A percentile compares a stretch with the other conserved stretches of the same genome.
Conservation (phyloP, 2,888 invertebrate species). For the Melanargia galathea region DNA sequence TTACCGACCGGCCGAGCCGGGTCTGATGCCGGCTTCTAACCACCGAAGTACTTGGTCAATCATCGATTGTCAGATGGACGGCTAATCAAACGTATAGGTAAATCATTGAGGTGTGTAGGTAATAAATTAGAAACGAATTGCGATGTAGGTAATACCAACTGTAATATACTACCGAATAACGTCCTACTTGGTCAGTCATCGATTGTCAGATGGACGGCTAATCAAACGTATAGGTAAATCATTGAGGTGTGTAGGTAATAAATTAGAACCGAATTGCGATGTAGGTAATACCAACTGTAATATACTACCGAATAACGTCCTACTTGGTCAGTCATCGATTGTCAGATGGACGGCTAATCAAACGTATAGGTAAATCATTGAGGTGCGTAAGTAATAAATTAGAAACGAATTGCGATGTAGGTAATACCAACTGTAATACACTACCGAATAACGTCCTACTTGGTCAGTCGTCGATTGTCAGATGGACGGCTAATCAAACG, state of each 20-base stretch:
- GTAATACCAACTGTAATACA: no score
- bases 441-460: no score
- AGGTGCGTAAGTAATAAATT: slow-evolving; percentile 31
- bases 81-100: slow-evolving; percentile 39
- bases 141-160: slow-evolving; percentile 12
- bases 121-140: slow-evolving; percentile 38
- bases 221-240: slow-evolving; percentile 35
- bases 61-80: slow-evolving; percentile 48
- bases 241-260: slow-evolving; percentile 19
- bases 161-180: no score
- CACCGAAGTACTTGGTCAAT: slow-evolving; percentile 70
- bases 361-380: slow-evolving; percentile 29
- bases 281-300: slow-evolving; percentile 11
- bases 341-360: slow-evolving; percentile 42
- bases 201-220: slow-evolving; percentile 42
- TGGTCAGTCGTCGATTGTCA: slow-evolving; percentile 61
- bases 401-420: slow-evolving; percentile 30
- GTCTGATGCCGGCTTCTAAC: slow-evolving; percentile 75
- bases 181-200: slow-evolving; percentile 72
- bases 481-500: slow-evolving; percentile 41
- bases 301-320: no score
- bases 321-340: slow-evolving; percentile 67
- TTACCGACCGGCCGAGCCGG: slow-evolving; percentile 81
- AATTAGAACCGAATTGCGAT: slow-evolving; percentile 35
- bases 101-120: neutral